Evolutionary conservation across 2,888 invertebrate genomes (phyloP).

Genomic region (Cacoxenus indagator): DNA sequence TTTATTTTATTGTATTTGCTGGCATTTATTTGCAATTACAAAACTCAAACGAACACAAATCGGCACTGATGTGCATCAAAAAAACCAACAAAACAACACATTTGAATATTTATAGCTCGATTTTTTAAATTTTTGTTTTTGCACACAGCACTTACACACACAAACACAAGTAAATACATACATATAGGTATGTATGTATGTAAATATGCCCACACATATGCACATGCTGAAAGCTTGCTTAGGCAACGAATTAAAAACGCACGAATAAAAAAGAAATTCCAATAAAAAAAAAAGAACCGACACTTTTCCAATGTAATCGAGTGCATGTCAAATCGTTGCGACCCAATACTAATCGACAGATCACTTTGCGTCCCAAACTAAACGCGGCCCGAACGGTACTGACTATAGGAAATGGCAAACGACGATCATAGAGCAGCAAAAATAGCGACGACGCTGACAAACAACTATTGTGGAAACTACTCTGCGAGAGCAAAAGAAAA

Average conservation of each 20-base stretch:
- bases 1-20: too few species aligned
- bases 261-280: too few species aligned
- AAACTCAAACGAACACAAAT: too few species aligned
- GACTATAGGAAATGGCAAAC: slow-evolving; percentile 40
- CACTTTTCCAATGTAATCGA: too few species aligned
- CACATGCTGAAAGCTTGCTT: too few species aligned
- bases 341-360: too few species aligned
- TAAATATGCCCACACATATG: background rate
- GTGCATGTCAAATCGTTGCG: too few species aligned
- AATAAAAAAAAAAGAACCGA: too few species aligned
- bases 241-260: too few species aligned
- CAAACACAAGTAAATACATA: background rate
- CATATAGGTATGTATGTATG: background rate
- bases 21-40: too few species aligned
- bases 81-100: slow-evolving; percentile 6
- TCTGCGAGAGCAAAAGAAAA: background rate
- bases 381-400: slow-evolving; percentile 18
- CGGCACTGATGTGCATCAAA: too few species aligned
- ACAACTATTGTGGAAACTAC: slow-evolving; percentile 8
- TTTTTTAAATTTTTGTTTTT: background rate
- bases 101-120: slow-evolving; percentile 22
- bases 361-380: slow-evolving; percentile 47
- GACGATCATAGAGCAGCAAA: slow-evolving; percentile 39
- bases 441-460: background rate
- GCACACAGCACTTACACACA: background rate